Percentiles rank a stretch among this genome's conserved stretches.
Evolutionary conservation across 2,113 vertebrate genomes (phyloP).

Genomic region (Corythoichthys haematopterus): DNA sequence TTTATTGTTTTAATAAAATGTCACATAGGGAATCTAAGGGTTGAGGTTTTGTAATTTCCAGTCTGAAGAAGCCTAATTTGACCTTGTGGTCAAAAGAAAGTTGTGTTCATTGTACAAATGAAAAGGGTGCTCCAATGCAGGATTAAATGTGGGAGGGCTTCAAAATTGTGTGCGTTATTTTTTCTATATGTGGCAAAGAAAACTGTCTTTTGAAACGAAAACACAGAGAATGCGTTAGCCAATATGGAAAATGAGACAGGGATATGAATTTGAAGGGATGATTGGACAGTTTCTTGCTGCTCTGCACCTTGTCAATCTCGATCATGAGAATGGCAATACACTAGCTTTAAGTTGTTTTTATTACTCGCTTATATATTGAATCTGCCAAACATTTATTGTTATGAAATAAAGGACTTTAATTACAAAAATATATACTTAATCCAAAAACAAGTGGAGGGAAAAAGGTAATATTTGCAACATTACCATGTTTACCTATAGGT

Average conservation of each 20-base stretch:
- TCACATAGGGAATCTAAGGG: slow-evolving; percentile 58
- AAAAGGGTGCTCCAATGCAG: slow-evolving; percentile 44
- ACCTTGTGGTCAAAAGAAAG: slow-evolving; percentile 64
- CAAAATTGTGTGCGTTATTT: neutral
- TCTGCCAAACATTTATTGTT: no score
- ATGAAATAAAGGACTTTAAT: no score
- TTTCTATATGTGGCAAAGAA: neutral
- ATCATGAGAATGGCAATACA: no score
- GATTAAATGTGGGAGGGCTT: slow-evolving; percentile 26
- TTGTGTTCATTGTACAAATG: slow-evolving; percentile 59
- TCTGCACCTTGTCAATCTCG: no score
- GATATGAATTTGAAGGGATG: no score
- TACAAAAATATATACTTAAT: no score
- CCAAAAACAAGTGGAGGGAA: no score
- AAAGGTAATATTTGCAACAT: no score
- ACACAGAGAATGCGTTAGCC: neutral
- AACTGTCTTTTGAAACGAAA: neutral
- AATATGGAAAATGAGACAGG: neutral
- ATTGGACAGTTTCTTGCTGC: no score
- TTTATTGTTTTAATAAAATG: slow-evolving; percentile 59
- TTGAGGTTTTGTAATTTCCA: slow-evolving; percentile 63
- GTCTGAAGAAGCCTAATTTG: slow-evolving; percentile 65
- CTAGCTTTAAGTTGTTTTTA: no score
- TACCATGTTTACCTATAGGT: no score
- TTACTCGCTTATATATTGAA: no score